Evolutionary conservation across 2,888 invertebrate genomes (phyloP), one percentile per base, ranked within the genome.

Genomic region (Norana najaformis): DNA sequence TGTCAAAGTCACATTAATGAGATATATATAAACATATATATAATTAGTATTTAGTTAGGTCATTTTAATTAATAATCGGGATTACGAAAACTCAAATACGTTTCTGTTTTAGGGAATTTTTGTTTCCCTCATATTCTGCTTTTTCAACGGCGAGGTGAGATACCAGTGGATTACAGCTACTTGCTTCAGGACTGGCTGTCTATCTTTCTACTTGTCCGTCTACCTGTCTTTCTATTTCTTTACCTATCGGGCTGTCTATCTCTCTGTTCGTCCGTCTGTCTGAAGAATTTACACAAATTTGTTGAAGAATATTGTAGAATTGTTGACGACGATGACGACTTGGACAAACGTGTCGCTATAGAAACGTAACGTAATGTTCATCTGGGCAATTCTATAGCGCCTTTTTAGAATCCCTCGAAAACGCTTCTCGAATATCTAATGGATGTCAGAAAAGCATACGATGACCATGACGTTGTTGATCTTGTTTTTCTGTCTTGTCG

Each of bases 121-220:
- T 88, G 92, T 92, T 30, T 47, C 92, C 13, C 89, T 92, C 36
- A 92, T 92, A 30, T 92, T 92, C 89, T 92, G 92, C 90, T 92
- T 91, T 91, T 91, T 92, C 89, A 92, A 92, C 88, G 91, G 91
- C 34, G 92, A 92, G 92, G 92, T 92, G 88, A 91, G 90, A 36
- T 20, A 18, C n/a, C 13, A 18, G 34, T 23, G 30, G 37, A 37
- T 34, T 35, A 82, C 6, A 35, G 18, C 47, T 69, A 16, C 41
- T 89, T 34, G 83, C n/a, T 13, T 30, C 3, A 13, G 16, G 3
- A 30, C 34, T 85, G 85, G 20, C 53, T 30, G 69, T 89, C n/a
- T 47, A 23, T 53, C 23, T 47, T 34, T 8, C 89, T 89, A 14
- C 30, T n/a, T 89, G 13, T 85, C 36, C 20, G 85, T 85, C 36